Base-by-base conservation (phyloP, 2,113 vertebrate species). In the Ramphastos sulfuratus region DNA sequence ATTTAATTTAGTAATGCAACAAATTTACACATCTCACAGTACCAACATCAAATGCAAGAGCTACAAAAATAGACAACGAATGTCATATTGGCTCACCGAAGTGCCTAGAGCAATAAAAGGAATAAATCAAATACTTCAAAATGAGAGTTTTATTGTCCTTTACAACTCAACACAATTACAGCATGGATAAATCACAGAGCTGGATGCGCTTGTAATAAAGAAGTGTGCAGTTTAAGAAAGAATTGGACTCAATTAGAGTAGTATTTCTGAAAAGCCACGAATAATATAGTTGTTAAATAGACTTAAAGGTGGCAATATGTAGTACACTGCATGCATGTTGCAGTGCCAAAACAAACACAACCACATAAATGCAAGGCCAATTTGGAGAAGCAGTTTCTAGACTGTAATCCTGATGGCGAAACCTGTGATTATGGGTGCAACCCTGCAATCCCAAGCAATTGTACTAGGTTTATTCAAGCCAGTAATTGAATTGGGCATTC, bases 361-460 rank as follows among this genome's bases (percentile, higher is more conserved):
- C 93, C 90, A 73, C 88, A 96, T 74, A 75, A 97, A 94, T 74
- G 23, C 44, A 71, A 85, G 72, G 64, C 85, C 85, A 93, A 94
- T 96, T 92, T 95, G 89, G 91, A 92, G 69, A 87, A 88, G 31
- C 21, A 56, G 28, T 61, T 85, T 90, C 63, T 65, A 90, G 65
- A 93, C 80, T 82, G 64, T 93, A 95, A 95, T 95, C 76, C 75
- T 87, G 28, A 64, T 60, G 60, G 25, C 14, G 27, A 86, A 95
- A 74, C 91, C 82, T 9, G 6, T 91, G 82, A 96, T 96, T 95
- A 85, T 75, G 91, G 75, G 56, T 54, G 44, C 87, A 87, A 72
- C 91, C 56, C 85, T 94, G 85, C 91, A 93, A 91, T 91, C 54
- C 33, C 69, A 20, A 87, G 82, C 85, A 89, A 78, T 78, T 80